Base-by-base conservation (phyloP, 2,888 invertebrate genomes). In the Sceliomorpha sp. region DNA sequence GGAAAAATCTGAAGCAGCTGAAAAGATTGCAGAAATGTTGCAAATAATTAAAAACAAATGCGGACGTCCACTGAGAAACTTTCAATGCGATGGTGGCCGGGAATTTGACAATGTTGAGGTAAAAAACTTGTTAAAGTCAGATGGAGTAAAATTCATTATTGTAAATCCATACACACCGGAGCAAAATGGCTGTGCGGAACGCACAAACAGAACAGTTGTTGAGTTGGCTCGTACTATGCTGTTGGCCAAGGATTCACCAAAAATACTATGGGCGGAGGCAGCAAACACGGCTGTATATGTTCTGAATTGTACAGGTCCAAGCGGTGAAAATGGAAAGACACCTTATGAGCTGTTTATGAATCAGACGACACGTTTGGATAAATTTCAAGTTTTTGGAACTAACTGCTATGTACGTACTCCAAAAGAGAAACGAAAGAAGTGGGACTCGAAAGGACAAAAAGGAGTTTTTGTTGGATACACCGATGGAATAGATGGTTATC, bases 171-270 rank as follows among this genome's bases (percentile, higher is more conserved):
- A n/a, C n/a, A 58, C 56, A 6, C 71, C 63, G 0, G 88, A 51
- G 87, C 89, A 62, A 40, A 74, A 75, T 39, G 70, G 66, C n/a
- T 70, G 56, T 51, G 58, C 50, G 15, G 55, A 71, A 10, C 32
- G 72, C 0, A 53, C 53, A 15, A 70, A 66, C 15, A 1, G 53
- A 12, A 63, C 70, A 7, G 36, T 70, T 0, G 60, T 64, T 0
- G 56, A 73, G 0, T 12, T 44, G 0, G 64, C 56, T 5, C 20
- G 58, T 0, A 66, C 63, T 1, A 70, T 72, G 56, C 36, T 70
- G 0, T 26, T 50, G 0, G 26, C 62, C 0, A 59, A 63, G 20
- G 12, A 37, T 20, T 34, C 63, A n/a, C 44, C 51, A 2, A 56
- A 62, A 15, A 15, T 3, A 10, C 36, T 63, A n/a, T 56, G 63